These are phyloP conservation scores for Polypterus senegalus DNA, from an alignment of 2,113 vertebrate species.

Conservation along the genomic window DNA sequence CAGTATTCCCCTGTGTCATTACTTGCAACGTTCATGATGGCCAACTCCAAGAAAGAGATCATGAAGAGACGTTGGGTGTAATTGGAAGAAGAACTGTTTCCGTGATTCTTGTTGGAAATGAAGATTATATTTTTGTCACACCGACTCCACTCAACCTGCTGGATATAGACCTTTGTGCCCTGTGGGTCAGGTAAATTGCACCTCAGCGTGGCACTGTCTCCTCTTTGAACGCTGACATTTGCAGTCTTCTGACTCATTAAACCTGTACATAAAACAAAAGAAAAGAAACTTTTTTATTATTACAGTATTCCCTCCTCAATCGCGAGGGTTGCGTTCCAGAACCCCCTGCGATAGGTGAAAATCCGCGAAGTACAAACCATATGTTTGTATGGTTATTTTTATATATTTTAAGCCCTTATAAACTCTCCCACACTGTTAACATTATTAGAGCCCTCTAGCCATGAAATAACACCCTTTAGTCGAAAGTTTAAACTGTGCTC, in stretches of 20 bases:
- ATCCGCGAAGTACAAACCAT: too few species aligned
- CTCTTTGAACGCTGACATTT: neutral
- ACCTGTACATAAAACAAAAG: too few species aligned
- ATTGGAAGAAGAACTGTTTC: neutral
- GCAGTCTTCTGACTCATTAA: neutral
- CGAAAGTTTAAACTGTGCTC: too few species aligned
- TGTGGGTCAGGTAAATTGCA: neutral
- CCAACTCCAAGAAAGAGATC: neutral
- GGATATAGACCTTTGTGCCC: neutral
- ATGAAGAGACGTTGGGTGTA: neutral
- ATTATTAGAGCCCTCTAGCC: too few species aligned
- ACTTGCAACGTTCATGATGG: neutral
- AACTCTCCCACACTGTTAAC: too few species aligned
- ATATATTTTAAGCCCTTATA: too few species aligned
- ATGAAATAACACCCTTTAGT: too few species aligned
- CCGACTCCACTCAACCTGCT: neutral
- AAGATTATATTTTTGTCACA: neutral
- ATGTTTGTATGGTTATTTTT: too few species aligned
- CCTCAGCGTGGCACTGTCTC: neutral
- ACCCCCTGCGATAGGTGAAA: too few species aligned
- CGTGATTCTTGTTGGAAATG: neutral
- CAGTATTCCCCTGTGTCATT: constrained; percentile 1
- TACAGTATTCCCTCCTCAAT: too few species aligned
- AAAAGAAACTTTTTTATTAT: too few species aligned
- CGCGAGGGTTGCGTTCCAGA: too few species aligned